phyloP scores from a whole-genome alignment of 2,888 invertebrate species.

The Agrochola macilenta region DNA sequence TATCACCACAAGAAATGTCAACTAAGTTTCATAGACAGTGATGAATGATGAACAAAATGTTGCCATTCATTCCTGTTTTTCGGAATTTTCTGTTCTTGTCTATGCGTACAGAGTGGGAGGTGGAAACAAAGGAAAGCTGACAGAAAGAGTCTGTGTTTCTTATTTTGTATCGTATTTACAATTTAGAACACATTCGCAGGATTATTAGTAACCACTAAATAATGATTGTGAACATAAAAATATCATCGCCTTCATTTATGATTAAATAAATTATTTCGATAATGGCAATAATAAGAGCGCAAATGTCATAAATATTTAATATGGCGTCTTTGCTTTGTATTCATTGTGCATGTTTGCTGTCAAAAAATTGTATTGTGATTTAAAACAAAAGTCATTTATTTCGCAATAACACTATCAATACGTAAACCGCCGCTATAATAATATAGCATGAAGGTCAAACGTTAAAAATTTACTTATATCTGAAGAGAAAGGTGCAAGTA shows the following conservation, averaged over 20 bases:
- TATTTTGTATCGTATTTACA: too few species aligned
- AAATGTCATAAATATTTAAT: constrained; percentile 68
- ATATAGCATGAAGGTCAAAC: constrained; percentile 67
- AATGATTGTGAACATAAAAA: neutral
- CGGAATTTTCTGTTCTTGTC: constrained; percentile 12
- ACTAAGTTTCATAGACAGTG: constrained; percentile 48
- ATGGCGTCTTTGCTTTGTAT: constrained; percentile 75
- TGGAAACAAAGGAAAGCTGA: neutral
- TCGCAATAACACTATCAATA: constrained; percentile 56
- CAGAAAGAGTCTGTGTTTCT: neutral
- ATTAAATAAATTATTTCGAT: neutral
- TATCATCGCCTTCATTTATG: neutral
- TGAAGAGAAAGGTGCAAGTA: constrained; percentile 63
- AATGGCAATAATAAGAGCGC: constrained; percentile 36
- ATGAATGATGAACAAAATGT: constrained; percentile 22
- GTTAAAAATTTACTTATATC: constrained; percentile 43
- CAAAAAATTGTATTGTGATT: constrained; percentile 64
- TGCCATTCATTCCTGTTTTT: constrained; percentile 19
- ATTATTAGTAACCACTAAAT: neutral
- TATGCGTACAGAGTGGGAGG: constrained; percentile 5
- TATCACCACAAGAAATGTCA: constrained; percentile 51
- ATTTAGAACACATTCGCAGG: neutral
- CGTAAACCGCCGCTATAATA: constrained; percentile 39
- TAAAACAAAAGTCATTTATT: constrained; percentile 58
- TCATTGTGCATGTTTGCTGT: constrained; percentile 67